Evolutionary conservation across 2,113 vertebrate genomes (phyloP), one percentile per base, ranked within the genome.

Genomic region (Gallinago paraguaiae): DNA sequence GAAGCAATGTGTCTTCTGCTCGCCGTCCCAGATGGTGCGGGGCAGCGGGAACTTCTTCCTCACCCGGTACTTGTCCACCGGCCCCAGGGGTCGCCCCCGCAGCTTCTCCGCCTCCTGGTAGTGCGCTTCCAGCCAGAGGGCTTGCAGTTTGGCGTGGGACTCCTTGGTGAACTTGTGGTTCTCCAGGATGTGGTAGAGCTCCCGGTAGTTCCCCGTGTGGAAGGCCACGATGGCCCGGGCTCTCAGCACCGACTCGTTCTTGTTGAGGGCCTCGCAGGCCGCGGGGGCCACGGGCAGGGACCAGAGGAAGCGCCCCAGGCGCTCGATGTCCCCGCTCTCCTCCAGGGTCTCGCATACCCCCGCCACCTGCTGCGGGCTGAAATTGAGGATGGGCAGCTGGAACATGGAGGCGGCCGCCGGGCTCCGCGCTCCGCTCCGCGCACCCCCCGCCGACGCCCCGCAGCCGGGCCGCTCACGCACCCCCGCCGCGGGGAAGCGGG

Each of bases 1-100:
- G 98, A 99, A 99, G 98, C 99, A 99, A 97, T 99, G 99, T 53
- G 99, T 99, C 97, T 99, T 99, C 98, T 99, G 99, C 97, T 99
- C 99, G 63, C 99, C 99, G 88, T 99, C 99, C 99, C 99, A 99
- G 92, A 99, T 99, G 97, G 99, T 99, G 95, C 99, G 98, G 79
- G 99, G 99, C 82, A 99, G 97, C 22, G 99, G 99, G 97, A 99
- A 99, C 99, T 99, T 99, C 99, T 99, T 99, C 86, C 99, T 98
- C 69, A 99, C 99, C 61, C 99, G 97, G 97, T 99, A 99, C 98
- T 99, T 99, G 98, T 99, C 99, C 98, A 99, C 99, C 10, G 99
- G 99, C 87, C 99, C 99, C 96, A 99, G 97, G 84, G 99, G 99
- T 97, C 99, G 98, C 27, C 99, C 99, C 45, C 99, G 98, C 81